Percentiles rank a stretch among this genome's conserved stretches.
Evolutionary conservation across 1,140 invertebrate species (phyloP).

Genomic region (Diuraphis noxia): DNA sequence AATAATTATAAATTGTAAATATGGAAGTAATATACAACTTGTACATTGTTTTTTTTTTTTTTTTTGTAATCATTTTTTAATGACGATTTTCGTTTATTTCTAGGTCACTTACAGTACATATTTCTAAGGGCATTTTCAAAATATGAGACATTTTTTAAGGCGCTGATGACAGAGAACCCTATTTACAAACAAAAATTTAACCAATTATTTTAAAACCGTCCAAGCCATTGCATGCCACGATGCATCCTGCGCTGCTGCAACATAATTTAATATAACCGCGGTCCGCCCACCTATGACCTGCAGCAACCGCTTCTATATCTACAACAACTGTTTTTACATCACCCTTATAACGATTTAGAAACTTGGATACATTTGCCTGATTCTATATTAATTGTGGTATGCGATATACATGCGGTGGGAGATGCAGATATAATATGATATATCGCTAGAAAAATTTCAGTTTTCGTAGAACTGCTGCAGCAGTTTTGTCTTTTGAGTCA

Average conservation of each 20-base stretch:
- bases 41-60: neutral
- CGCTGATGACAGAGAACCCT: neutral
- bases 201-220: neutral
- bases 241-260: neutral
- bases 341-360: neutral
- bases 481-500: neutral
- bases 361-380: neutral
- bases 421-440: neutral
- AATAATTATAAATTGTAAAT: neutral
- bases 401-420: neutral
- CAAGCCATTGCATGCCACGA: neutral
- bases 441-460: neutral
- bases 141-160: neutral
- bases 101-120: neutral
- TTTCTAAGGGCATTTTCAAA: neutral
- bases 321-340: neutral
- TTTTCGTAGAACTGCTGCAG: neutral
- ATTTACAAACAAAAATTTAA: neutral
- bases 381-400: neutral
- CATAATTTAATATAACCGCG: neutral
- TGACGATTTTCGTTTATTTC: neutral
- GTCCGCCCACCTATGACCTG: neutral
- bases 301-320: neutral
- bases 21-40: neutral
- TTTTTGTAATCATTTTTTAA: neutral